Evolutionary conservation across 2,797 vertebrate species (phyloP), one percentile per base, ranked within the genome.

Genomic region (Sebastes trivittatus): DNA sequence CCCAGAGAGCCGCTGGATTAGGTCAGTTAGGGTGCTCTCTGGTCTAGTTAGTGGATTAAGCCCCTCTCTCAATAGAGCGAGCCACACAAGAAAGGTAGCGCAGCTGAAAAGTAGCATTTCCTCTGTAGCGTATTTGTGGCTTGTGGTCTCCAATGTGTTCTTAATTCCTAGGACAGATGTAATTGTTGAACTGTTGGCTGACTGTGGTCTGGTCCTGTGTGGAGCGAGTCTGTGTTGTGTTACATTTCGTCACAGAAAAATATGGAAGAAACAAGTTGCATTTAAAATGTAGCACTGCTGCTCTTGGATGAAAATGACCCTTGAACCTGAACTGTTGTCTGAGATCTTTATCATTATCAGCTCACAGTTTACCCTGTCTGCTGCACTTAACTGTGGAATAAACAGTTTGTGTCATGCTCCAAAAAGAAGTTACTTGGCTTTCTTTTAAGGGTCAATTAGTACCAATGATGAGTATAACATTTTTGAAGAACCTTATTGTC

Each of bases 41-140:
- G 78, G 77, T 88, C 89, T 84, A 84, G 92, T 94, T 94, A 93
- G 90, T 86, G 89, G 90, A 92, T 92, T 92, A 94, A 92, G 92
- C 90, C 72, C 86, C 62, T 46, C 79, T 85, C 79, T 87, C 82
- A 88, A 75, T 80, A 16, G 66, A 83, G 65, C 23, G 65, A 87
- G 58, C 76, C 80, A 69, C 84, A 87, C 60, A 78, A 76, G 68
- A 87, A 91, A 87, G 82, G 88, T 86, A 80, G 69, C 49, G 2
- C 54, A 36, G 72, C 80, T 71, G 75, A 89, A 87, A 90, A 91
- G 74, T 65, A 82, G 42, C 52, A n/a, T 88, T 90, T 85, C 78
- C 75, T 83, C 82, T 72, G 70, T 86, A 84, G 46, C 7, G 72
- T 73, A 74, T 81, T 85, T 86, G 87, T 87, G 91, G 87, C 87